Evolutionary conservation across 2,797 vertebrate genomes (phyloP).

Genomic region (Anguilla megastoma): DNA sequence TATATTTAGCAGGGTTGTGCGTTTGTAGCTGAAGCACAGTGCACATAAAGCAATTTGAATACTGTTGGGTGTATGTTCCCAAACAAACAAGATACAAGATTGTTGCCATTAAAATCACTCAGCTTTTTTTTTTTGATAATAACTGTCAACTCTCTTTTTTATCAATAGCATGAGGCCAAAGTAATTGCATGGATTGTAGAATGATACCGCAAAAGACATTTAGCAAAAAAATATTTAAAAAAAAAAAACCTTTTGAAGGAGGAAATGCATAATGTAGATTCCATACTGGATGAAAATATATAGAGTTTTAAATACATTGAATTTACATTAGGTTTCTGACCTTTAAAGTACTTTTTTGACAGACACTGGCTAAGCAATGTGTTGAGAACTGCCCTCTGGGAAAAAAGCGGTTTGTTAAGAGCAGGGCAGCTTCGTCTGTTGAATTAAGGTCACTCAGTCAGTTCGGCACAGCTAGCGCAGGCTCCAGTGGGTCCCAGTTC

Average conservation of each 20-base stretch:
- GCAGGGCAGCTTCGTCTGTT: not conserved
- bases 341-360: not conserved
- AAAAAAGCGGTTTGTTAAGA: not conserved
- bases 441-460: not conserved
- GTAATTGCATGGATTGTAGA: not conserved
- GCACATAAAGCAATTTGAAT: not conserved
- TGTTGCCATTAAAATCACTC: not conserved
- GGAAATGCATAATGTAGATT: not conserved
- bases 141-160: not conserved
- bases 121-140: not conserved
- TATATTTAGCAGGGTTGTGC: slow-evolving; percentile 20
- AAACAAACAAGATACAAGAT: not conserved
- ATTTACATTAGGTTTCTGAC: not conserved
- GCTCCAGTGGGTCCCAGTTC: not conserved
- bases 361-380: not conserved
- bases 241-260: not conserved
- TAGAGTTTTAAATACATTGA: not conserved
- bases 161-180: not conserved
- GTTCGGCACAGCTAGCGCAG: not conserved
- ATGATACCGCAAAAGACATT: not conserved
- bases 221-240: not conserved
- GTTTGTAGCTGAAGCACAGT: not conserved
- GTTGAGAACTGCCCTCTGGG: not conserved
- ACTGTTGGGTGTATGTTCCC: no score
- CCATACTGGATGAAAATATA: not conserved